These are phyloP conservation scores for Brachirus orientalis DNA, from an alignment of 2,113 vertebrate genomes.

Conservation along the genomic window DNA sequence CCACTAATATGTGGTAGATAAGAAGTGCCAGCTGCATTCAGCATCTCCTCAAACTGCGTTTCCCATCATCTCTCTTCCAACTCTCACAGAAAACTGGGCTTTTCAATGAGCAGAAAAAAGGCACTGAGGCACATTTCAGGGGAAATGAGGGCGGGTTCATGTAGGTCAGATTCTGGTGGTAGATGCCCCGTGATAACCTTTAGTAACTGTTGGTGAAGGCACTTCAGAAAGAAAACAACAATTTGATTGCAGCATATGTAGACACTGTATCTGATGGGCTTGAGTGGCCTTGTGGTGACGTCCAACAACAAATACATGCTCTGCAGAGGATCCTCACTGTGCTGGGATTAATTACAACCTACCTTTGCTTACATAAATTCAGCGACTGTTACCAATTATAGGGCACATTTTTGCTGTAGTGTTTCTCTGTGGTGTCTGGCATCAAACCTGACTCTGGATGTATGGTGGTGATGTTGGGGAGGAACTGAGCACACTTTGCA, in stretches of 20 bases:
- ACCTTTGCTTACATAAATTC: conserved; percentile 90
- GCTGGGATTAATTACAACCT: conserved; percentile 92
- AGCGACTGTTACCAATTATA: conserved; percentile 93
- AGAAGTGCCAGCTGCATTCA: conserved; percentile 69
- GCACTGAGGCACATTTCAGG: conserved; percentile 76
- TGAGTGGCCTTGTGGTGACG: conserved; percentile 87
- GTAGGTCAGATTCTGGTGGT: conserved; percentile 83
- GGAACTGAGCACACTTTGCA: conserved; percentile 48
- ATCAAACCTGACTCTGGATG: conserved; percentile 47
- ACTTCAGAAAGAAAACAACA: conserved; percentile 75
- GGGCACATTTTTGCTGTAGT: conserved; percentile 86
- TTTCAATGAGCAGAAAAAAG: conserved; percentile 83
- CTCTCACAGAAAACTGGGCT: conserved; percentile 26
- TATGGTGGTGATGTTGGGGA: conserved; percentile 59
- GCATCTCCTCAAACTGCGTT: conserved; percentile 53
- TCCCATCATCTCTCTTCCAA: conserved; percentile 54
- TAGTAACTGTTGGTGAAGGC: conserved; percentile 89
- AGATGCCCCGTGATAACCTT: conserved; percentile 97
- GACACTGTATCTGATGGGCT: conserved; percentile 90
- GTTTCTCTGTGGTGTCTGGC: conserved; percentile 67
- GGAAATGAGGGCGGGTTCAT: conserved; percentile 86
- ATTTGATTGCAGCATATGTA: conserved; percentile 89
- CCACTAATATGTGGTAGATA: conserved; percentile 73
- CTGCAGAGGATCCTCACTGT: conserved; percentile 89
- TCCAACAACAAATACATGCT: conserved; percentile 94